Conservation (phyloP, 2,888 invertebrate genomes). For the Laothoe populi region DNA sequence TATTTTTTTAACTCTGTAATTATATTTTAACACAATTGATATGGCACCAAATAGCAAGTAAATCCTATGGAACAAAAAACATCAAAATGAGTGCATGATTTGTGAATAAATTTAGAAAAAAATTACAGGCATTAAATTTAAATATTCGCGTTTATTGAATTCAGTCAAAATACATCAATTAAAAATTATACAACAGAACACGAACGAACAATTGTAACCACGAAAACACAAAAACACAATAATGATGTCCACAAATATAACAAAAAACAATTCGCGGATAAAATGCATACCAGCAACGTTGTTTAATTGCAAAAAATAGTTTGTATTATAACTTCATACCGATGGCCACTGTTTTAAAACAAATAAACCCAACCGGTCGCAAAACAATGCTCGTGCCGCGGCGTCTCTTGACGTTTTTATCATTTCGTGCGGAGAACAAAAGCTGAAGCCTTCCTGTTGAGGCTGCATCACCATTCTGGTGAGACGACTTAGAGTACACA, state of each 20-base stretch:
- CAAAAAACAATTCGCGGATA: conserved; percentile 32
- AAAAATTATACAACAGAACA: conserved; percentile 6
- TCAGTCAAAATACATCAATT: conserved; percentile 17
- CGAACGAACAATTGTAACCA: conserved; percentile 10
- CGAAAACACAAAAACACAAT: conserved; percentile 20
- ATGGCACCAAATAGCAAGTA: no score
- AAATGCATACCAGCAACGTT: conserved; percentile 46
- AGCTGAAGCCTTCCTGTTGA: conserved; percentile 81
- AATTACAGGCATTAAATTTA: no score
- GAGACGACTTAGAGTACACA: conserved; percentile 62
- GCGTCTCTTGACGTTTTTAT: conserved; percentile 82
- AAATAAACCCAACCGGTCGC: conserved; percentile 67
- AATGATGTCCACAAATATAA: conserved; percentile 2
- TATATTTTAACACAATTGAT: no score
- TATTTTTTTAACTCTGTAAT: no score
- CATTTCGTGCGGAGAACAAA: conserved; percentile 80
- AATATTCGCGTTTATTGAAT: not conserved
- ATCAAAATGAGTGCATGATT: no score
- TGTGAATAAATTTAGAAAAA: no score
- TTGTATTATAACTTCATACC: conserved; percentile 48
- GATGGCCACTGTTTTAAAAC: conserved; percentile 40
- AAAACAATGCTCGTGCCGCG: conserved; percentile 76
- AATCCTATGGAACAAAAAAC: no score
- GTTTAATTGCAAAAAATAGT: conserved; percentile 47
- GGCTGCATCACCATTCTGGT: conserved; percentile 81